A percentile compares a stretch with the other conserved stretches of the same genome.
Conservation (phyloP, 2,888 invertebrate genomes). For the Dorcus parallelipipedus region DNA sequence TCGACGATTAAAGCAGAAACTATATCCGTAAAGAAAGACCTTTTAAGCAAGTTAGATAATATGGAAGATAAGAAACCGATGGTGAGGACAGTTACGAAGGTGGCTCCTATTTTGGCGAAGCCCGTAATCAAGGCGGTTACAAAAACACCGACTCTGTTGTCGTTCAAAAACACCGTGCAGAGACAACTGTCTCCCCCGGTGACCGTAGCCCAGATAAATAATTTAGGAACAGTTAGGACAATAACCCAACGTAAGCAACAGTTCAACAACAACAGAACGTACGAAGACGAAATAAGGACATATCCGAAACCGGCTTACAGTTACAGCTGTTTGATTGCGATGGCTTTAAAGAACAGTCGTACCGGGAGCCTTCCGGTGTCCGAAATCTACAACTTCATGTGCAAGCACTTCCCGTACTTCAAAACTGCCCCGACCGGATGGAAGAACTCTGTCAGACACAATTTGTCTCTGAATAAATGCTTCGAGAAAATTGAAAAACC, state of each 20-base stretch:
- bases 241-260: conserved; percentile 26
- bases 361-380: conserved; percentile 94
- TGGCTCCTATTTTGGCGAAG: conserved; percentile 43
- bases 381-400: conserved; percentile 98
- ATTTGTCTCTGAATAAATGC: conserved; percentile 95
- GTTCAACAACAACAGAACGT: conserved; percentile 28
- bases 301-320: conserved; percentile 97
- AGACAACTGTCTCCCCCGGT: conserved; percentile 36
- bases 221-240: conserved; percentile 24
- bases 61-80: conserved; percentile 37
- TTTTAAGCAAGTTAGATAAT: conserved; percentile 58
- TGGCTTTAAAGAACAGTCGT: conserved; percentile 94
- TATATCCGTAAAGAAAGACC: conserved; percentile 63
- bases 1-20: conserved; percentile 53
- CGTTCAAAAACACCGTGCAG: conserved; percentile 38
- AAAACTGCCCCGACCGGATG: conserved; percentile 97
- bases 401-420: conserved; percentile 98
- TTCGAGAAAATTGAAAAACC: conserved; percentile 98
- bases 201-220: conserved; percentile 38
- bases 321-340: conserved; percentile 95
- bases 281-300: conserved; percentile 55
- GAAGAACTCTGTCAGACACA: conserved; percentile 98
- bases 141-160: conserved; percentile 31
- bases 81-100: conserved; percentile 42
- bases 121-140: conserved; percentile 39